Conservation (phyloP, 1,140 invertebrate species). For the Ceratosolen fusciceps region DNA sequence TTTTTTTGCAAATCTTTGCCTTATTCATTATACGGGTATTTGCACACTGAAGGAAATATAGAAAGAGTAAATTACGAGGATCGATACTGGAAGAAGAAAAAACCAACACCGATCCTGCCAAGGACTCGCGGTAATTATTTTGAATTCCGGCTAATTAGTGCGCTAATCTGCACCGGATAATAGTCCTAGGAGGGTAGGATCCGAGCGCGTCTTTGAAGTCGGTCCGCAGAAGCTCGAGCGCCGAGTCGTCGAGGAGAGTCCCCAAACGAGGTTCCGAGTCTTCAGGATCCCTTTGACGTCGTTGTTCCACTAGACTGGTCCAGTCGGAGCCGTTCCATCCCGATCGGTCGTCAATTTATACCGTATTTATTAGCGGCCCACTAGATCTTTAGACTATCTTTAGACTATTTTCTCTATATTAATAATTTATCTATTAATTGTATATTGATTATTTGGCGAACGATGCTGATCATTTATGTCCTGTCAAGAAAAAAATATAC, state of each 20-base stretch:
- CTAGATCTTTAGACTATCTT: neutral
- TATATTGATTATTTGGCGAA: too few species aligned
- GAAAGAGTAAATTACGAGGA: too few species aligned
- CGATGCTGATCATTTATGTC: too few species aligned
- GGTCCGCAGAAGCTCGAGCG: neutral
- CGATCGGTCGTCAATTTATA: slow-evolving; percentile 53
- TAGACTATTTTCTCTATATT: too few species aligned
- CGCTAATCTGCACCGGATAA: slow-evolving; percentile 38
- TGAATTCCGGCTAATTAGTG: neutral
- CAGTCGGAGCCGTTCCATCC: slow-evolving; percentile 54
- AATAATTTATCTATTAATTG: too few species aligned
- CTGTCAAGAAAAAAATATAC: too few species aligned
- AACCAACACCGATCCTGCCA: neutral
- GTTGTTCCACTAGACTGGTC: slow-evolving; percentile 57
- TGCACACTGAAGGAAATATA: too few species aligned
- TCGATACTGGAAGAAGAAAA: too few species aligned
- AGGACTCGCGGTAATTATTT: slow-evolving; percentile 3
- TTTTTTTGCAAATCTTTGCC: too few species aligned
- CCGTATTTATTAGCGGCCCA: too few species aligned
- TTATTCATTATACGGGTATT: too few species aligned
- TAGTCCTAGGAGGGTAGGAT: neutral
- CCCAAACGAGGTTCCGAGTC: neutral
- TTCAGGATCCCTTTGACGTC: slow-evolving; percentile 54
- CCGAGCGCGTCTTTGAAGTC: slow-evolving; percentile 26
- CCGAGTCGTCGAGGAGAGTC: neutral